Evolutionary conservation across 2,797 vertebrate species (phyloP), one percentile per base, ranked within the genome.

Genomic region (Micropoecilia bifurca): DNA sequence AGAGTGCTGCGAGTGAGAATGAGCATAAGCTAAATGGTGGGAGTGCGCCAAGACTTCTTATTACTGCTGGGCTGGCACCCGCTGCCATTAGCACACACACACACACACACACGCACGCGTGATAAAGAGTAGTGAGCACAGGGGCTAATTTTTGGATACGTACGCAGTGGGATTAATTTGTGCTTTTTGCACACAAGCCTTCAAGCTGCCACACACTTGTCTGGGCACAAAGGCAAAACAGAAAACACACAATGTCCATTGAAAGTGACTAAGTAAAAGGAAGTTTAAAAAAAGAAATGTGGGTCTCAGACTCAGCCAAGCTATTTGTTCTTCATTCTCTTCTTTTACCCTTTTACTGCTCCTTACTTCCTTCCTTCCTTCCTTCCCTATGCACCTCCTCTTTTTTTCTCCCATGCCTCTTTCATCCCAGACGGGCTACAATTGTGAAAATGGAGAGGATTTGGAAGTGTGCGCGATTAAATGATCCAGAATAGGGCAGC

Each of bases 381-480:
- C 79, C 81, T 82, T 83, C n/a, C 81, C 82, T 25, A 76, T 55
- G 73, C 79, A 83, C 87, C 85, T 71, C 88, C 80, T 86, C 81
- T 85, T 83, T 90, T 53, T 73, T 85, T 73, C 84, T 16, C 57
- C 25, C 68, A 28, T 77, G 61, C 43, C 79, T 73, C 85, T 91
- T 93, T 91, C 75, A 91, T 92, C 85, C 82, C 82, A 93, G 93
- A 91, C 81, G 84, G 88, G 85, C 90, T 90, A 86, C 89, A 92
- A 91, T 93, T 92, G 86, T 91, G 84, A 88, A 93, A 87, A 90
- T 88, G 81, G 81, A 90, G 83, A 91, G 91, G 86, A 89, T 93
- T 92, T 91, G 84, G 91, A 91, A 90, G 89, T 92, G 88, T 85
- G 84, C 90, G 79, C 93, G 92, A 95, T 95, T 93, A 93, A 87